Evolutionary conservation across 2,113 vertebrate genomes (phyloP).

Genomic region (Pachyramphus minor): DNA sequence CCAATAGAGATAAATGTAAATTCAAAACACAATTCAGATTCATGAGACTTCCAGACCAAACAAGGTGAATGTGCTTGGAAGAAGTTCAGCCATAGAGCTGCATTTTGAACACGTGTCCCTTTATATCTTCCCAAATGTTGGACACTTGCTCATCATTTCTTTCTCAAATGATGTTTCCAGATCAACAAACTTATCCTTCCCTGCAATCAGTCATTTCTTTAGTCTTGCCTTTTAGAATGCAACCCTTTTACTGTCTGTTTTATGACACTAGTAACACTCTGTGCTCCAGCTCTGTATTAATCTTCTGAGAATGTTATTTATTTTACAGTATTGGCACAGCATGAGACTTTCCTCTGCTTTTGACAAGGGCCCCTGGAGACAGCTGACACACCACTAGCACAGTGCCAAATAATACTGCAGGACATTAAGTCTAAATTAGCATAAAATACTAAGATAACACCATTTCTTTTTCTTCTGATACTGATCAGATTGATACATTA

Average conservation of each 20-base stretch:
- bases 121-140: conserved; percentile 8
- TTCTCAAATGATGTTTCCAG: conserved; percentile 47
- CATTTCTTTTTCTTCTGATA: background rate
- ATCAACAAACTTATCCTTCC: conserved; percentile 8
- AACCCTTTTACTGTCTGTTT: conserved; percentile 33
- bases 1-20: background rate
- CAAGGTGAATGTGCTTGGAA: background rate
- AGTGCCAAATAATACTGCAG: background rate
- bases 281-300: conserved; percentile 43
- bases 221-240: conserved; percentile 27
- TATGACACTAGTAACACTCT: conserved; percentile 55
- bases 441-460: background rate
- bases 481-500: background rate
- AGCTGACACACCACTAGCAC: background rate
- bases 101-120: background rate
- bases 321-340: conserved; percentile 32
- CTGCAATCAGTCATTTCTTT: conserved; percentile 28
- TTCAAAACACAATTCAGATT: background rate
- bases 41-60: conserved; percentile 18
- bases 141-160: conserved; percentile 30
- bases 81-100: background rate
- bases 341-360: conserved; percentile 38
- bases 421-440: background rate
- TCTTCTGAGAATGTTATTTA: conserved; percentile 54
- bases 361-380: background rate